Conservation (phyloP, 1,140 invertebrate genomes). For the Dendroctonus valens region DNA sequence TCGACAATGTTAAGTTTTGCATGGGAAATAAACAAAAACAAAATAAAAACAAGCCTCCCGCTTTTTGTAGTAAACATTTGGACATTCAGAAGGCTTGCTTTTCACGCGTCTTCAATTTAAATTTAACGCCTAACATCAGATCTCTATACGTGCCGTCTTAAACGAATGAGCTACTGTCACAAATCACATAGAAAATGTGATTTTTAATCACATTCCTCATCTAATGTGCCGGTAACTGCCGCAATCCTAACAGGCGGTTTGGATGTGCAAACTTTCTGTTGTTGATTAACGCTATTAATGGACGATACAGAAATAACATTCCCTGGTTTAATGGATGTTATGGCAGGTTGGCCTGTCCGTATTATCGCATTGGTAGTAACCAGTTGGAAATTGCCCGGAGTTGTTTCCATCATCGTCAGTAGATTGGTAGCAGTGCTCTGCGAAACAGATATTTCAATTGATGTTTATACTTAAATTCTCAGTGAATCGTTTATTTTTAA, state of each 20-base stretch:
- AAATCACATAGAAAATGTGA: not conserved
- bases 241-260: not conserved
- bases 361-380: slow-evolving; percentile 38
- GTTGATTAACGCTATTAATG: slow-evolving; percentile 7
- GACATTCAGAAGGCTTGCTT: too few relatives aligned
- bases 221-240: slow-evolving; percentile 22
- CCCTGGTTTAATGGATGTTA: slow-evolving; percentile 33
- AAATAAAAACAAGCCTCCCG: too few relatives aligned
- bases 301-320: slow-evolving; percentile 36
- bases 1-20: too few relatives aligned
- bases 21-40: too few relatives aligned
- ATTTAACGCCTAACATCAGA: too few relatives aligned
- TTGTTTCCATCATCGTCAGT: slow-evolving; percentile 43
- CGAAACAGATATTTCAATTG: slow-evolving; percentile 2
- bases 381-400: slow-evolving; percentile 44
- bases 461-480: not conserved
- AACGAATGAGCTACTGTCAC: too few relatives aligned
- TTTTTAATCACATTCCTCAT: slow-evolving; percentile 27
- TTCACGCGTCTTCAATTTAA: too few relatives aligned
- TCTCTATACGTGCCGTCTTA: too few relatives aligned
- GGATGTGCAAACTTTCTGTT: slow-evolving; percentile 5
- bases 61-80: too few relatives aligned
- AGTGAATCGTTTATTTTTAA: not conserved
- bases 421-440: slow-evolving; percentile 30
- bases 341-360: slow-evolving; percentile 15